Conservation (phyloP, 2,797 vertebrate species). For the Euthynnus affinis region DNA sequence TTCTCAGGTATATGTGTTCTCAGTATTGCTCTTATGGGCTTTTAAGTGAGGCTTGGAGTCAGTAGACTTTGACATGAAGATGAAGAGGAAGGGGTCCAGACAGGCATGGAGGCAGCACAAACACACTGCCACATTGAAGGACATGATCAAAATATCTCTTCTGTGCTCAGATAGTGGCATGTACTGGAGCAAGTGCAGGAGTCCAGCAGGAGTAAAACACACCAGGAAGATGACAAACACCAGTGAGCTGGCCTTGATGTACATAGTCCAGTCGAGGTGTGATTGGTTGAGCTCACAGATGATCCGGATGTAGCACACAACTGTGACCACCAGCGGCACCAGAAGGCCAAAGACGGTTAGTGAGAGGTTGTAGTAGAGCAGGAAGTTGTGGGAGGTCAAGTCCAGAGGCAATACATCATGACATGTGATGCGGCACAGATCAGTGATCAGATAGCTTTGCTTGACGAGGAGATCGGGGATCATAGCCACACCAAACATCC, state of each 20-base stretch:
- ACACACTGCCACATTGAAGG: slow-evolving; percentile 85
- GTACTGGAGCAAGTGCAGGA: slow-evolving; percentile 74
- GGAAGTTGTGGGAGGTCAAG: slow-evolving; percentile 44
- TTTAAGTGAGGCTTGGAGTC: slow-evolving; percentile 33
- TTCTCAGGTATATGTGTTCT: slow-evolving; percentile 60
- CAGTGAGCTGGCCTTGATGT: slow-evolving; percentile 88
- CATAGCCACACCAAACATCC: slow-evolving; percentile 82
- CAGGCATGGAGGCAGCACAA: slow-evolving; percentile 93
- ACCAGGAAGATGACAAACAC: slow-evolving; percentile 90
- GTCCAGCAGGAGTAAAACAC: slow-evolving; percentile 90
- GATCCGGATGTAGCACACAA: slow-evolving; percentile 87
- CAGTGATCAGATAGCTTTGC: slow-evolving; percentile 85
- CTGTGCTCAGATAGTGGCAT: slow-evolving; percentile 46
- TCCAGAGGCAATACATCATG: slow-evolving; percentile 85
- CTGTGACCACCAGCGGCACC: slow-evolving; percentile 85
- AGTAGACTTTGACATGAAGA: slow-evolving; percentile 87
- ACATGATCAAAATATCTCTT: slow-evolving; percentile 66
- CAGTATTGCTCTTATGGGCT: slow-evolving; percentile 34
- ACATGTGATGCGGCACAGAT: slow-evolving; percentile 85
- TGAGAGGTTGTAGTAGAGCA: slow-evolving; percentile 84
- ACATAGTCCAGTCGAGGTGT: slow-evolving; percentile 74
- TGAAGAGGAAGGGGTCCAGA: slow-evolving; percentile 93
- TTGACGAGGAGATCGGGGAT: slow-evolving; percentile 86
- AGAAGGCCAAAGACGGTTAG: slow-evolving; percentile 58
- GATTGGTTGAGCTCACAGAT: slow-evolving; percentile 72